These are phyloP conservation scores for Psix sp. DNA, from an alignment of 1,140 invertebrate species.

Conservation along the genomic window DNA sequence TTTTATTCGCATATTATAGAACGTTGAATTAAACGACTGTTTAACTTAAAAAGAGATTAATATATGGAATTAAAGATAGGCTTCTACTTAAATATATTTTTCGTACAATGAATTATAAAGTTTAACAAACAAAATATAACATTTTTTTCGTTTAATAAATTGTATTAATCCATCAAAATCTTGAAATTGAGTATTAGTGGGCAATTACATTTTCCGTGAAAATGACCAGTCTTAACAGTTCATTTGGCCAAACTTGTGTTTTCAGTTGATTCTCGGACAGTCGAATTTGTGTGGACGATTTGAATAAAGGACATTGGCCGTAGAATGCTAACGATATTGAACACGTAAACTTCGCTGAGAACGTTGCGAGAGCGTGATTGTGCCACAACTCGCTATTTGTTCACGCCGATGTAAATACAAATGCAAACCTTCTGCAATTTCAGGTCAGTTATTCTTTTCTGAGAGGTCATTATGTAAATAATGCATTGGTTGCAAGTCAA, in stretches of 20 bases:
- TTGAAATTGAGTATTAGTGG: no score
- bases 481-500: slow-evolving; percentile 38
- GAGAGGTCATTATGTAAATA: slow-evolving; percentile 53
- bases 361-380: slow-evolving; percentile 62
- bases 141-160: no score
- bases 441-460: slow-evolving; percentile 71
- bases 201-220: background rate
- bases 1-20: no score
- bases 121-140: no score
- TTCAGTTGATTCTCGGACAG: slow-evolving; percentile 54
- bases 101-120: no score
- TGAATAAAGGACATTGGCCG: slow-evolving; percentile 62
- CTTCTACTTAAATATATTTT: no score
- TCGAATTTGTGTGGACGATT: slow-evolving; percentile 60
- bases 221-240: background rate
- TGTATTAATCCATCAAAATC: no score
- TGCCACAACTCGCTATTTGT: slow-evolving; percentile 64
- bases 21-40: no score
- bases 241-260: slow-evolving; percentile 43
- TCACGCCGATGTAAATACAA: slow-evolving; percentile 65
- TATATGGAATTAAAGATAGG: no score
- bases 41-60: no score
- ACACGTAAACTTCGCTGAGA: slow-evolving; percentile 64
- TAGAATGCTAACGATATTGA: slow-evolving; percentile 68
- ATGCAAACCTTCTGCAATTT: slow-evolving; percentile 68